Evolutionary conservation across 2,797 vertebrate species (phyloP).

Genomic region (Babyrousa celebensis): DNA sequence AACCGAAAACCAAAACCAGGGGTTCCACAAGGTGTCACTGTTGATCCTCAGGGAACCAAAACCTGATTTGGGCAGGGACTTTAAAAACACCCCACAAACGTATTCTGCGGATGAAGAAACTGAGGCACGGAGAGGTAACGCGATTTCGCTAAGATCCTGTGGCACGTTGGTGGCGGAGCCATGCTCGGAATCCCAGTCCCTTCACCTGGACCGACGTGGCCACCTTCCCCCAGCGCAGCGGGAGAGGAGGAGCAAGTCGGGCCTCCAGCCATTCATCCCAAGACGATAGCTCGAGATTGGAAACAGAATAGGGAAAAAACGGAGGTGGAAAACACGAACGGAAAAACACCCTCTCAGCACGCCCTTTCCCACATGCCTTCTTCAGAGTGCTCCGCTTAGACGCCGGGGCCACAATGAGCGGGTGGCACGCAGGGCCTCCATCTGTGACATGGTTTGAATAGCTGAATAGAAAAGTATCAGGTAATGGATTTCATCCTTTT

Average conservation of each 20-base stretch:
- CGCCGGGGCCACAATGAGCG: not conserved
- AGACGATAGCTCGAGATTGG: constrained; percentile 59
- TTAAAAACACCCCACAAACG: not conserved
- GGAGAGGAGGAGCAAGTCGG: not conserved
- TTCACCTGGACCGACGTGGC: not conserved
- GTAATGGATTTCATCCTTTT: constrained; percentile 81
- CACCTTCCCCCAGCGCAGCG: no score
- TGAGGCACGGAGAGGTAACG: not conserved
- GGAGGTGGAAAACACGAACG: not conserved
- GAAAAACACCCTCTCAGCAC: not conserved
- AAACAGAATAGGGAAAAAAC: not conserved
- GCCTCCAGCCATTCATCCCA: not conserved
- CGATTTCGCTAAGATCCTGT: not conserved
- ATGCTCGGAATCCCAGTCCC: not conserved
- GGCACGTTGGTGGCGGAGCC: not conserved
- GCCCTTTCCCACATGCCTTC: constrained; percentile 43
- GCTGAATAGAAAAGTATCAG: constrained; percentile 76
- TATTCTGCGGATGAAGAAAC: constrained; percentile 65
- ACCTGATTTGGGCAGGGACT: not conserved
- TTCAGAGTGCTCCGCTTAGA: not conserved
- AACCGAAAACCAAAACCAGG: not conserved
- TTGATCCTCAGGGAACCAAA: constrained; percentile 75
- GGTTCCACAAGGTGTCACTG: constrained; percentile 89
- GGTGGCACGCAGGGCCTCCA: not conserved
- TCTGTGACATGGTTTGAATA: constrained; percentile 52